Evolutionary conservation across 2,797 vertebrate genomes (phyloP).

Genomic region (Hydrocynus forskahlii): DNA sequence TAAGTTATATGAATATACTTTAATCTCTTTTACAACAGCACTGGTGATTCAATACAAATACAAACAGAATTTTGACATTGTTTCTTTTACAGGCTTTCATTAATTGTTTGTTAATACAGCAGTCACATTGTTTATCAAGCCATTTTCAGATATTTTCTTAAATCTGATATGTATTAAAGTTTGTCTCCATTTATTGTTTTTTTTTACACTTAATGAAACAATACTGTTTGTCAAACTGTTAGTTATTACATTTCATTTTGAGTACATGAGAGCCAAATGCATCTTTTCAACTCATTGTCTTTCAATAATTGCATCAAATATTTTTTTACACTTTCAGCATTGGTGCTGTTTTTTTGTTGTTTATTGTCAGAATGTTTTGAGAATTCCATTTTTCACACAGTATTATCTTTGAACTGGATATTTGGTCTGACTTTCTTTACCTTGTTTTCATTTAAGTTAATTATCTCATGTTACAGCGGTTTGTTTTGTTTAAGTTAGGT

Average conservation of each 20-base stretch:
- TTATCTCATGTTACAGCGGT: not conserved
- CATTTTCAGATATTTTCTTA: slow-evolving; percentile 18
- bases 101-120: not conserved
- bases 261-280: slow-evolving; percentile 23
- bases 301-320: slow-evolving; percentile 45
- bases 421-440: slow-evolving; percentile 16
- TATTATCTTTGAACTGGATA: slow-evolving; percentile 10
- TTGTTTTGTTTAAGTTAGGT: not conserved
- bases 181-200: slow-evolving; percentile 27
- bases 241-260: slow-evolving; percentile 16
- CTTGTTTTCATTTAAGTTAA: not conserved
- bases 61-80: slow-evolving; percentile 4
- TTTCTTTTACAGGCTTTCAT: slow-evolving; percentile 34
- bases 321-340: slow-evolving; percentile 22
- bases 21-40: slow-evolving; percentile 42
- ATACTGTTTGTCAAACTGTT: slow-evolving; percentile 12
- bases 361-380: slow-evolving; percentile 30
- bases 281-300: slow-evolving; percentile 12
- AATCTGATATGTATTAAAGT: slow-evolving; percentile 21
- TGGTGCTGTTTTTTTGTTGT: slow-evolving; percentile 43
- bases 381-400: slow-evolving; percentile 42
- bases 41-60: slow-evolving; percentile 37
- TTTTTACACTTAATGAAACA: slow-evolving; percentile 9
- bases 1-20: slow-evolving; percentile 58
- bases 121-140: not conserved